Evolutionary conservation across 1,140 invertebrate species (phyloP).

Genomic region (Brachionus rotundiformis): DNA sequence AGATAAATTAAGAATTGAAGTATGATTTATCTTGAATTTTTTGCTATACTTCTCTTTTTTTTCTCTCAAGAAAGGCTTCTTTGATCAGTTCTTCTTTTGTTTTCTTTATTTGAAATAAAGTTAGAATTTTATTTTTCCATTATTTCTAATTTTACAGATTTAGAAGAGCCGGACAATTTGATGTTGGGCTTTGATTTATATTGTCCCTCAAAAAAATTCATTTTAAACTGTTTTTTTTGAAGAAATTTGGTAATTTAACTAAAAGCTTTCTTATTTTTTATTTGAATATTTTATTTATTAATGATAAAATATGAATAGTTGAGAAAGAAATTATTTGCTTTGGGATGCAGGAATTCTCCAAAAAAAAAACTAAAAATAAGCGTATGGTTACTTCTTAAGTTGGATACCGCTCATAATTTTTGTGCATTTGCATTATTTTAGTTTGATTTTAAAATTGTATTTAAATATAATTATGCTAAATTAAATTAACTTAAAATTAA

Average conservation of each 20-base stretch:
- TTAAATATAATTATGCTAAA: background rate
- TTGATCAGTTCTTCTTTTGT: slow-evolving; percentile 32
- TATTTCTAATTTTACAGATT: background rate
- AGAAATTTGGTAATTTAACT: background rate
- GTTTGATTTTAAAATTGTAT: background rate
- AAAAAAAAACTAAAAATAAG: background rate
- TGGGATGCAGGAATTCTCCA: background rate
- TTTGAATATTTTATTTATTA: slow-evolving; percentile 17
- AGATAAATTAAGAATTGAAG: background rate
- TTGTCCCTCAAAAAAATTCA: slow-evolving; percentile 49
- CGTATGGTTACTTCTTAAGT: background rate
- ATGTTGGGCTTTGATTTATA: slow-evolving; percentile 44
- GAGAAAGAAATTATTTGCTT: background rate
- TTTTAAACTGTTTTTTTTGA: background rate
- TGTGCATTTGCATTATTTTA: background rate
- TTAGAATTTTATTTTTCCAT: background rate
- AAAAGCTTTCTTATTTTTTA: background rate
- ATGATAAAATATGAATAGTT: slow-evolving; percentile 6
- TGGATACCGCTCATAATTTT: background rate
- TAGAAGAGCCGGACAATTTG: slow-evolving; percentile 26
- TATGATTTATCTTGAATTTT: background rate
- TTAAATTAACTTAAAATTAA: background rate
- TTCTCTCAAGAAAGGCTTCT: slow-evolving; percentile 20
- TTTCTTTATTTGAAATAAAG: background rate
- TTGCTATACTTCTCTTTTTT: slow-evolving; percentile 49